Conservation (phyloP, 2,888 invertebrate genomes). For the Leptura quadrifasciata region DNA sequence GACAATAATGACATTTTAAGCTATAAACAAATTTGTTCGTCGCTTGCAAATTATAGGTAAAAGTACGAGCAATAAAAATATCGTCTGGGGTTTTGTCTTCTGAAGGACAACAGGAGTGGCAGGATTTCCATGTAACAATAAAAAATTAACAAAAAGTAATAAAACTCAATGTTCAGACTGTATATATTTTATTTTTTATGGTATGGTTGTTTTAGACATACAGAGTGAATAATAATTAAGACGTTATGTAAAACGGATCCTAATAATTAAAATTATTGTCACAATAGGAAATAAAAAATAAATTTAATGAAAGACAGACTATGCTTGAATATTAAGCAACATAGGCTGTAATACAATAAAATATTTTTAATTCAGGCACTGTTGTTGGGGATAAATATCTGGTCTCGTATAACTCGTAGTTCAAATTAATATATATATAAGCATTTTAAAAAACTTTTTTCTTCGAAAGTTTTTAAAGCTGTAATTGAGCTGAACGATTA, state of each 20-base stretch:
- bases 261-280: constrained; percentile 33
- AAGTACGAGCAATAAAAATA: constrained; percentile 10
- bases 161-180: neutral
- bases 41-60: constrained; percentile 4
- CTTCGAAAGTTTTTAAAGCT: too few species aligned
- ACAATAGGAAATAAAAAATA: constrained; percentile 37
- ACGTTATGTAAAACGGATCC: constrained; percentile 32
- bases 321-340: constrained; percentile 24
- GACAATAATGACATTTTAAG: constrained; percentile 17
- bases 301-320: constrained; percentile 33
- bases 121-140: constrained; percentile 13
- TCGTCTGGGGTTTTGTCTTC: neutral
- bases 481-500: too few species aligned
- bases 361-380: neutral
- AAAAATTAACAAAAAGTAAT: neutral
- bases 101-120: neutral
- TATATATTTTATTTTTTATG: neutral
- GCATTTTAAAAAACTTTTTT: too few species aligned
- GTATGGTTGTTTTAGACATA: neutral
- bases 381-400: neutral
- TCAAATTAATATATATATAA: too few species aligned
- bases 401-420: too few species aligned
- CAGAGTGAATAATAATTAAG: constrained; percentile 26
- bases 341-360: neutral
- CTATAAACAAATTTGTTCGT: neutral